These are phyloP conservation scores for Tridacna crocea DNA, from an alignment of 2,888 invertebrate species.

Conservation along the genomic window DNA sequence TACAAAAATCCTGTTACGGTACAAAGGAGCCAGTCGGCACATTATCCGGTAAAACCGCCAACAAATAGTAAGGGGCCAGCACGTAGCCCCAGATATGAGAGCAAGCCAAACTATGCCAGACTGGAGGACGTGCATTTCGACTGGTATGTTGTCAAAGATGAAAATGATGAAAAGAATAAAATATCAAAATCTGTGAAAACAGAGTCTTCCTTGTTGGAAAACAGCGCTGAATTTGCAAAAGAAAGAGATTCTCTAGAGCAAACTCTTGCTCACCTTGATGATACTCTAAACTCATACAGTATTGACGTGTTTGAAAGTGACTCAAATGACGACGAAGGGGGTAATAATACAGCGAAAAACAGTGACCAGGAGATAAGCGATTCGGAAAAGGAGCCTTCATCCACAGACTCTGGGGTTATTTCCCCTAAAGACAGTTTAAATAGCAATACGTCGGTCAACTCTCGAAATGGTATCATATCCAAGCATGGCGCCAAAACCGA, in stretches of 20 bases:
- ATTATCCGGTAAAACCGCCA: constrained; percentile 1
- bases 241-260: constrained; percentile 22
- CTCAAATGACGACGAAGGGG: constrained; percentile 12
- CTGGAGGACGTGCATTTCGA: constrained; percentile 2
- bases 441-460: constrained; percentile 34
- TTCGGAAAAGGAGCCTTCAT: neutral
- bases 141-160: neutral
- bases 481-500: constrained; percentile 4
- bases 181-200: neutral
- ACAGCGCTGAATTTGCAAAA: neutral
- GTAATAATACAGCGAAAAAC: constrained; percentile 14
- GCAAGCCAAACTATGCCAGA: neutral
- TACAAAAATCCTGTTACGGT: neutral
- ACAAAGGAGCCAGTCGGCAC: constrained; percentile 11
- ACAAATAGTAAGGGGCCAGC: neutral
- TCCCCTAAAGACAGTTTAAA: constrained; percentile 34
- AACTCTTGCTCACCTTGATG: constrained; percentile 35
- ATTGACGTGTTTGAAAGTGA: constrained; percentile 22
- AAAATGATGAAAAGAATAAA: neutral
- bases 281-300: constrained; percentile 29
- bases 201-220: neutral
- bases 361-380: neutral
- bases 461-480: constrained; percentile 43
- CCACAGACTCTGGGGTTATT: constrained; percentile 25
- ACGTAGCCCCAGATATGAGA: neutral